Evolutionary conservation across 2,113 vertebrate species (phyloP).

Genomic region (Physeter macrocephalus): DNA sequence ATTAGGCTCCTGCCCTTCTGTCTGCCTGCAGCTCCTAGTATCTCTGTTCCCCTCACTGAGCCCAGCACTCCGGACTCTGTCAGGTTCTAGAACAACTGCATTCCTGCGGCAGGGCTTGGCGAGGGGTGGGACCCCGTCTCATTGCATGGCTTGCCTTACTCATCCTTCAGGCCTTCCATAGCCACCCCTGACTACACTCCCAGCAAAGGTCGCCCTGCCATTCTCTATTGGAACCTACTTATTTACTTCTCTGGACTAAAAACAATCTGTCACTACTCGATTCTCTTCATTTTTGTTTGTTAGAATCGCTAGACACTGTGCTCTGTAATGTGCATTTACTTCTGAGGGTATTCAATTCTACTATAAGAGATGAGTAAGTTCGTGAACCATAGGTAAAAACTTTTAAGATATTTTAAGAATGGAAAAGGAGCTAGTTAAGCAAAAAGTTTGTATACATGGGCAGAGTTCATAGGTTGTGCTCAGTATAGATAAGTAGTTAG

Average conservation of each 20-base stretch:
- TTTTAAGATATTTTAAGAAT: not conserved
- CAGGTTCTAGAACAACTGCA: not conserved
- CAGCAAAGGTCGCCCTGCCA: not conserved
- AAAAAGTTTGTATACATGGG: not conserved
- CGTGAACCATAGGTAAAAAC: not conserved
- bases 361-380: not conserved
- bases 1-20: too few species aligned
- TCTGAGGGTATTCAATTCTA: not conserved
- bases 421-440: not conserved
- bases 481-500: not conserved
- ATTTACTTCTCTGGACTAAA: not conserved
- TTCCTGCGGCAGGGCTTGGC: not conserved
- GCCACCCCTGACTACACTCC: not conserved
- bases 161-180: not conserved
- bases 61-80: fast-evolving
- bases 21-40: fast-evolving
- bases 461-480: not conserved
- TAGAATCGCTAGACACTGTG: not conserved
- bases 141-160: not conserved
- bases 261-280: not conserved
- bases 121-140: too few species aligned
- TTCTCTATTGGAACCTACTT: not conserved
- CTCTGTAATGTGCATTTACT: not conserved
- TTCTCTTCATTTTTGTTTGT: not conserved
- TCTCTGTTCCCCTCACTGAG: not conserved